Evolutionary conservation across 2,888 invertebrate species (phyloP).

Genomic region (Cephus nigrinus): DNA sequence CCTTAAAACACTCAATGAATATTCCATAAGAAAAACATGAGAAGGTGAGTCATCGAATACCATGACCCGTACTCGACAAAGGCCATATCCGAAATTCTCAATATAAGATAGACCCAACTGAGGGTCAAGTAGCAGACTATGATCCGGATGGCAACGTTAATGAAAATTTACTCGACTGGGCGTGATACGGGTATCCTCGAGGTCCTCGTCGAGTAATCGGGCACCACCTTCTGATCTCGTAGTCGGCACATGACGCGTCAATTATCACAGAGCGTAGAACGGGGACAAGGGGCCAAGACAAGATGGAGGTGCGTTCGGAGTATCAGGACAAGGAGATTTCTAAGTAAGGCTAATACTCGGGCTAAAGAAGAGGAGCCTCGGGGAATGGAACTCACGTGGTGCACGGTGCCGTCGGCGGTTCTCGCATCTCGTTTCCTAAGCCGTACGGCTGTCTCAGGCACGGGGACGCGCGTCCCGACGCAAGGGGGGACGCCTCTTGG

Average conservation of each 20-base stretch:
- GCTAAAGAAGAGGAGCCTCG: constrained; percentile 16
- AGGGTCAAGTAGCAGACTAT: not conserved
- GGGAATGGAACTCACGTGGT: constrained; percentile 58
- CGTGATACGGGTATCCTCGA: constrained; percentile 20
- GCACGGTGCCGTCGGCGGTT: constrained; percentile 54
- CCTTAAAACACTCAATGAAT: constrained; percentile 26
- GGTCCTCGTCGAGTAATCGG: constrained; percentile 17
- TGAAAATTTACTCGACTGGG: constrained; percentile 17
- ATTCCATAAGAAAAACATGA: constrained; percentile 41
- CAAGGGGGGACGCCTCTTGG: constrained; percentile 46
- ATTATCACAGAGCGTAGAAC: constrained; percentile 50
- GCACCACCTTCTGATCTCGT: constrained; percentile 36
- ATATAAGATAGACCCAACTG: not conserved
- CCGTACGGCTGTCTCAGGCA: constrained; percentile 37
- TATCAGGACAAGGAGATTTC: constrained; percentile 36
- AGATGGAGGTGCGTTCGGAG: constrained; percentile 53
- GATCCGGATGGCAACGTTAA: not conserved
- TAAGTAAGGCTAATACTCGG: constrained; percentile 14
- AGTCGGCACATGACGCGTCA: constrained; percentile 56
- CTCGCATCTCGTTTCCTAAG: constrained; percentile 51
- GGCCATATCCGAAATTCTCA: constrained; percentile 9
- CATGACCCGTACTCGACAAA: constrained; percentile 31
- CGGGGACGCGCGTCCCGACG: constrained; percentile 49
- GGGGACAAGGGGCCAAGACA: constrained; percentile 57
- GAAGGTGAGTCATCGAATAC: constrained; percentile 52